phyloP scores from a whole-genome alignment of 2,113 vertebrate genomes.

The Oriolus oriolus region DNA sequence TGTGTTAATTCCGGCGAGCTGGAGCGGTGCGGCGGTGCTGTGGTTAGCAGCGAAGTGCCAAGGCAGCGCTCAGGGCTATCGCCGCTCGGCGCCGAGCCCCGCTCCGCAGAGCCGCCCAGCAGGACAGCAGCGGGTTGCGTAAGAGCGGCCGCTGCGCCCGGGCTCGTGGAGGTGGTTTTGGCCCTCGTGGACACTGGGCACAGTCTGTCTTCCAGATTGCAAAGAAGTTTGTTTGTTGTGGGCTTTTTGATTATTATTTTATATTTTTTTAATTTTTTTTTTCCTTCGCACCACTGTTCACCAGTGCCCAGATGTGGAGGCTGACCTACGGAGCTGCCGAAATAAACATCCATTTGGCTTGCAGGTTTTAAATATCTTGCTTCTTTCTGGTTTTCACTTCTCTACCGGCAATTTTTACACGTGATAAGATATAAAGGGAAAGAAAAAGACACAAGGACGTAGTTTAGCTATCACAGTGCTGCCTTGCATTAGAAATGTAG shows the following conservation, averaged over 20 bases:
- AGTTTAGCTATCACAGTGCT: background rate
- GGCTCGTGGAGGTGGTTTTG: background rate
- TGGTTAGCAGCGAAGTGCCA: background rate
- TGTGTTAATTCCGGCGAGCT: background rate
- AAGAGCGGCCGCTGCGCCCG: background rate
- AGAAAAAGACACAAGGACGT: background rate
- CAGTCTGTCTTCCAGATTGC: background rate
- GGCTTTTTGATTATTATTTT: background rate
- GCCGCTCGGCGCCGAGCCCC: background rate
- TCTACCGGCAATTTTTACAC: background rate
- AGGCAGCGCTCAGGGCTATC: background rate
- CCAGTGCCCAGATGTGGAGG: background rate
- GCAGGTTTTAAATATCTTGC: background rate
- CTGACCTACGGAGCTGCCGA: background rate
- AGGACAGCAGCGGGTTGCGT: background rate
- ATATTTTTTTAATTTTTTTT: background rate
- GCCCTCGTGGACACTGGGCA: background rate
- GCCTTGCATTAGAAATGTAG: background rate
- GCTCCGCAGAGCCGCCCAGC: background rate
- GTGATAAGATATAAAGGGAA: background rate
- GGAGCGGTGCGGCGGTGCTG: background rate
- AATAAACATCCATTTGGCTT: background rate
- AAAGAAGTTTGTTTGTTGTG: no score
- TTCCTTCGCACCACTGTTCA: rapidly evolving
- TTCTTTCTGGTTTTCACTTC: background rate